Percentiles rank a stretch among this genome's conserved stretches.
phyloP scores from a whole-genome alignment of 2,113 vertebrate species.

The Micronycteris hirsuta region DNA sequence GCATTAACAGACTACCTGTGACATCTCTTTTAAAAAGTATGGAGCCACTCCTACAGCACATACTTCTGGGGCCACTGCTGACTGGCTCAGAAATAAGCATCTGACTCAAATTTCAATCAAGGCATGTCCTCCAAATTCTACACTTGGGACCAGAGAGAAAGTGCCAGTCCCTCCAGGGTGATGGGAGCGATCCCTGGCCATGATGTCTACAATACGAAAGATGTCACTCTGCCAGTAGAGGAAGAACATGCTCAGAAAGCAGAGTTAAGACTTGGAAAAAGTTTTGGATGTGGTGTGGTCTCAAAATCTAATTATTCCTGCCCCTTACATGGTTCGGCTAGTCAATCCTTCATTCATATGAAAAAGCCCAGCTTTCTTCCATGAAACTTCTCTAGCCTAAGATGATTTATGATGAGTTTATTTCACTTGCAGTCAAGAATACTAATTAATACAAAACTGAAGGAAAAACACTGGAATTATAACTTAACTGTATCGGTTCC shows the following conservation, averaged over 20 bases:
- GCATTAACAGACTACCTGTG: background rate
- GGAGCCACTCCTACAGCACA: background rate
- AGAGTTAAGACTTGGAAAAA: background rate
- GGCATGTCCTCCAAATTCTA: background rate
- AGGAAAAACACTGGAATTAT: background rate
- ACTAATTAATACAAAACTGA: background rate
- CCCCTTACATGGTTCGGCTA: background rate
- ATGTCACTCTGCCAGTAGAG: background rate
- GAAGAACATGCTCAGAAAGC: background rate
- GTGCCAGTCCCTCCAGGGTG: background rate
- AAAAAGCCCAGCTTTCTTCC: background rate
- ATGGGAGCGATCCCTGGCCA: background rate
- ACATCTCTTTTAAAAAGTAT: background rate
- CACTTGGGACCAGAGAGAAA: background rate
- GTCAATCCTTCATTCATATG: background rate
- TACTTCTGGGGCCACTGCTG: background rate
- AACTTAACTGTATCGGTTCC: background rate
- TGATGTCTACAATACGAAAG: background rate
- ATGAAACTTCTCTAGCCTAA: slow-evolving; percentile 6
- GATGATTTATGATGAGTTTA: background rate
- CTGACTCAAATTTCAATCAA: background rate
- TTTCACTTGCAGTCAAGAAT: background rate
- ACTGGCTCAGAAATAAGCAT: background rate
- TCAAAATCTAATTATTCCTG: background rate
- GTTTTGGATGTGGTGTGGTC: background rate